phyloP scores from a whole-genome alignment of 1,140 invertebrate genomes.

The Microvelia longipes region DNA sequence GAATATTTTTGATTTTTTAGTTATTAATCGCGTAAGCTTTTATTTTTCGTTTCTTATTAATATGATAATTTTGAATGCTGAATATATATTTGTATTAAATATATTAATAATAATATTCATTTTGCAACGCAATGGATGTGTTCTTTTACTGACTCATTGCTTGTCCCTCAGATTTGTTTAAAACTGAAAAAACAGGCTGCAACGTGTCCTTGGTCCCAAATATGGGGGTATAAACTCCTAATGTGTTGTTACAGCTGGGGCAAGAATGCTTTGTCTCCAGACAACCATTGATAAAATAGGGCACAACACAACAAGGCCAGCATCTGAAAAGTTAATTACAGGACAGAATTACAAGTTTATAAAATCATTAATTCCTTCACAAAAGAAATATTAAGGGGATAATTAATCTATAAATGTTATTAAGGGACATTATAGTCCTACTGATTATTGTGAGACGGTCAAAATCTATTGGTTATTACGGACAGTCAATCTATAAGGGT shows the following conservation, averaged over 20 bases:
- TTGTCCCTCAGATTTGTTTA: no score
- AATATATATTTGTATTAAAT: no score
- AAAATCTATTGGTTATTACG: not conserved
- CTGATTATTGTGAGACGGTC: not conserved
- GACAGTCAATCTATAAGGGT: not conserved
- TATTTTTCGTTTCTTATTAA: no score
- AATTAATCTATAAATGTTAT: not conserved
- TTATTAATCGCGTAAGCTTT: no score
- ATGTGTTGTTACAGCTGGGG: not conserved
- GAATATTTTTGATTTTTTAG: no score
- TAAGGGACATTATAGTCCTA: not conserved
- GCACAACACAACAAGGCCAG: not conserved
- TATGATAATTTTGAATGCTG: no score
- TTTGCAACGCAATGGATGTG: no score
- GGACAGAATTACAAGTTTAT: not conserved
- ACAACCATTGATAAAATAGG: not conserved
- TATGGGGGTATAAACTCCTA: not conserved
- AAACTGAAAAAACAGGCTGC: no score
- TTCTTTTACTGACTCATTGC: no score
- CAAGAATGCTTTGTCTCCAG: not conserved
- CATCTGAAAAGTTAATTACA: not conserved
- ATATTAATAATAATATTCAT: no score
- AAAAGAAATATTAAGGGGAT: not conserved
- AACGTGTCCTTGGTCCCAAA: no score
- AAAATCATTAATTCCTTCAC: not conserved